phyloP scores from a whole-genome alignment of 2,113 vertebrate genomes.

The Oenanthe oenanthe region DNA sequence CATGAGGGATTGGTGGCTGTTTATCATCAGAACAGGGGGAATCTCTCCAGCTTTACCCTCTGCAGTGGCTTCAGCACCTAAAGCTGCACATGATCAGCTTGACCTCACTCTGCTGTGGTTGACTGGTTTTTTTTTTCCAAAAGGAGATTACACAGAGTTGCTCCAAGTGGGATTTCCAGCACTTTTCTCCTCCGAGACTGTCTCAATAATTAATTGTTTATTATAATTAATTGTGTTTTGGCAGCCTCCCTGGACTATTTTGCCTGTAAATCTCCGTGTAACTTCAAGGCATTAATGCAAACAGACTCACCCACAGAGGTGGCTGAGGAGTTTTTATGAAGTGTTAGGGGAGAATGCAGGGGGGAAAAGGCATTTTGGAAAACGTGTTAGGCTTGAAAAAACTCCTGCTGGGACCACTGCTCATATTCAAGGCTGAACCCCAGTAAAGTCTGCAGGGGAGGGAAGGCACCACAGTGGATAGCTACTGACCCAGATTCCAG shows the following conservation, averaged over 20 bases:
- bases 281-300: neutral
- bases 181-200: neutral
- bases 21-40: neutral
- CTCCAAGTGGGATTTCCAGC: neutral
- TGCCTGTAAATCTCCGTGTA: neutral
- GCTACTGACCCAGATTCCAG: neutral
- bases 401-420: neutral
- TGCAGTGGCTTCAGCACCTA: neutral
- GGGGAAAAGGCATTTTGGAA: neutral
- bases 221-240: neutral
- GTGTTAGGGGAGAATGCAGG: neutral
- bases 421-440: neutral
- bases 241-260: neutral
- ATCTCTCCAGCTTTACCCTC: conserved; percentile 14
- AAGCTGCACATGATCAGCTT: conserved; percentile 42
- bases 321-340: neutral
- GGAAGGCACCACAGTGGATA: neutral
- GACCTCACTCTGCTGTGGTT: neutral
- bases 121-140: neutral
- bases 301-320: neutral
- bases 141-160: neutral
- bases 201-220: neutral
- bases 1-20: neutral
- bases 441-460: neutral
- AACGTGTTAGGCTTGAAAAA: neutral